Evolutionary conservation across 2,113 vertebrate species (phyloP).

Genomic region (Salvator merianae): DNA sequence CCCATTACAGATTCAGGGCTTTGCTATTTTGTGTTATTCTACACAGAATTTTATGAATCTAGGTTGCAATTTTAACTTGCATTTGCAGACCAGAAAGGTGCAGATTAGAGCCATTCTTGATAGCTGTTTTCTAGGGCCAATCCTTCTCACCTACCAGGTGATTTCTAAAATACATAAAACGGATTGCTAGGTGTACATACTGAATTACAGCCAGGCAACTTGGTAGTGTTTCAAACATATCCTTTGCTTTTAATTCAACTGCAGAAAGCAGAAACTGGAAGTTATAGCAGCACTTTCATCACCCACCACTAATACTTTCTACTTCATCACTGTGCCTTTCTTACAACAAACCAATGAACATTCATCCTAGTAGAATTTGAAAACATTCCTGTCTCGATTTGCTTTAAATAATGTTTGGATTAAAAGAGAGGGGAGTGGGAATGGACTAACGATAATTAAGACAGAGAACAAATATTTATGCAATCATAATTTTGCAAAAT

Average conservation of each 20-base stretch:
- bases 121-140: not conserved
- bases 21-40: too few species aligned
- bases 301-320: conserved; percentile 36
- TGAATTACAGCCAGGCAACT: not conserved
- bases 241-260: conserved; percentile 29
- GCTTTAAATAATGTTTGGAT: conserved; percentile 30
- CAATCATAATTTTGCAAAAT: conserved; percentile 59
- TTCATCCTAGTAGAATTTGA: conserved; percentile 16
- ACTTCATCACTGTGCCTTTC: conserved; percentile 71
- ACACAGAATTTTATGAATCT: too few species aligned
- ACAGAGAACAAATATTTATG: conserved; percentile 69
- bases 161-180: not conserved
- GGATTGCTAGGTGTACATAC: too few species aligned
- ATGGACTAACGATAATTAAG: conserved; percentile 31
- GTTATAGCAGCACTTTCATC: conserved; percentile 14
- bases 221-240: conserved; percentile 17
- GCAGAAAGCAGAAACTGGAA: conserved; percentile 27
- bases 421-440: not conserved
- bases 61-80: too few species aligned
- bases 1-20: not conserved
- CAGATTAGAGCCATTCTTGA: not conserved
- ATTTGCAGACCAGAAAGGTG: not conserved
- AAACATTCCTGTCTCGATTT: conserved; percentile 24
- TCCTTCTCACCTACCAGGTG: not conserved
- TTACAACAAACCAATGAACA: conserved; percentile 39